These are phyloP conservation scores for Drosophila aldrichi DNA, from an alignment of 2,888 invertebrate genomes.

Conservation along the genomic window DNA sequence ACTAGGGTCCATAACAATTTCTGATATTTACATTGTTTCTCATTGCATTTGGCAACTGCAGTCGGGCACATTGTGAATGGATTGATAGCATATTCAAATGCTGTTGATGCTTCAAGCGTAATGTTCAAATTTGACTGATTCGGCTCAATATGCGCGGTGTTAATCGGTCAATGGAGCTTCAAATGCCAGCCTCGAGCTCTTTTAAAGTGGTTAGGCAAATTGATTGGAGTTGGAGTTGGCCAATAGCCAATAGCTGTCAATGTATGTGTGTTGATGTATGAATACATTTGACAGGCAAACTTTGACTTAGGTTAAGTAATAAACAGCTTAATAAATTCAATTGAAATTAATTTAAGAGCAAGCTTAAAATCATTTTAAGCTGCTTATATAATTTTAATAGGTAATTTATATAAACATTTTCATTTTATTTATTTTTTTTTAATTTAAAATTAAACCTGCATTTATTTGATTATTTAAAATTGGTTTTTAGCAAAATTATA, in stretches of 20 bases:
- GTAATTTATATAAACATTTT: no score
- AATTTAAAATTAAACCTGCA: no score
- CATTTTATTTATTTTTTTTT: no score
- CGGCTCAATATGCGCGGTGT: constrained; percentile 2
- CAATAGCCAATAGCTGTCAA: background rate
- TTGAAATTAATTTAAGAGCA: no score
- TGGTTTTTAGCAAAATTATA: no score
- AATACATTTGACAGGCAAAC: background rate
- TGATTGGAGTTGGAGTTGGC: no score
- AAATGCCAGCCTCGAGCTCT: background rate
- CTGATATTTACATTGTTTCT: background rate
- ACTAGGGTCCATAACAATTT: background rate
- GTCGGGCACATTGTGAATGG: no score
- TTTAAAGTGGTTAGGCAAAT: background rate
- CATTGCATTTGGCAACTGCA: background rate
- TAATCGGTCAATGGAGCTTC: background rate
- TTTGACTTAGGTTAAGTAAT: no score
- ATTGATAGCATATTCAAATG: background rate
- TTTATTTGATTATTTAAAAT: no score
- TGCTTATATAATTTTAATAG: no score
- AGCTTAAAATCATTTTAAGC: no score
- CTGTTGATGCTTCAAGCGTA: background rate
- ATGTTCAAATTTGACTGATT: constrained; percentile 5
- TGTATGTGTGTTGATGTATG: background rate
- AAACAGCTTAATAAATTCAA: no score